These are phyloP conservation scores for Pinctada fucata DNA, from an alignment of 2,888 invertebrate species.

Conservation along the genomic window DNA sequence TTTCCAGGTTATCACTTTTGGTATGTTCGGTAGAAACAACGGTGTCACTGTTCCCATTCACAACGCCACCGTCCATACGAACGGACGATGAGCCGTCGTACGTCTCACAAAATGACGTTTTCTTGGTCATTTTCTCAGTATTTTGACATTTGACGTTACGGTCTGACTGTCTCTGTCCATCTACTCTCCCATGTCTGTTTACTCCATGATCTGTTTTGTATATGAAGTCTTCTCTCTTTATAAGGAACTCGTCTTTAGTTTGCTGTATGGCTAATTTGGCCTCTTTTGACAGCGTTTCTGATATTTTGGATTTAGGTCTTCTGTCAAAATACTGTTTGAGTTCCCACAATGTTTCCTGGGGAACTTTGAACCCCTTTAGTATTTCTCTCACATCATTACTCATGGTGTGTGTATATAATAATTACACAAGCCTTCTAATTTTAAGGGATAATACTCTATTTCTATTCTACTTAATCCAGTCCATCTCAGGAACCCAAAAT, in stretches of 20 bases:
- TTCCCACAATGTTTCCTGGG: slow-evolving; percentile 44
- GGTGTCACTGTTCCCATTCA: no score
- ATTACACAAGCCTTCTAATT: no score
- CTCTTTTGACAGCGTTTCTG: slow-evolving; percentile 50
- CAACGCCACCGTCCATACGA: slow-evolving; percentile 48
- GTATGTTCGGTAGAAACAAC: no score
- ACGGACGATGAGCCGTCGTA: slow-evolving; percentile 11
- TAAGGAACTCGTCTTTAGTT: slow-evolving; percentile 32
- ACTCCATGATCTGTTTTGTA: background rate
- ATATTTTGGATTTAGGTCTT: slow-evolving; percentile 41
- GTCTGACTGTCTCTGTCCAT: background rate
- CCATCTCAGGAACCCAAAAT: no score
- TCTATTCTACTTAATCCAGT: no score
- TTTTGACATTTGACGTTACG: background rate
- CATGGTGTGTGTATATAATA: background rate
- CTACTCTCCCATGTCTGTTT: background rate
- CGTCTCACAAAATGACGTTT: slow-evolving; percentile 17
- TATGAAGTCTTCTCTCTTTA: background rate
- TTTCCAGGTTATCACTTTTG: slow-evolving; percentile 15
- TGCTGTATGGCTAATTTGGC: slow-evolving; percentile 54
- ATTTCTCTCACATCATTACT: background rate
- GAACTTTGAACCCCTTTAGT: slow-evolving; percentile 40
- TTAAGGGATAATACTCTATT: no score
- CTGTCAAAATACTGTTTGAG: slow-evolving; percentile 37
- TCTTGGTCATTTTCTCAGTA: slow-evolving; percentile 8